phyloP scores from a whole-genome alignment of 2,888 invertebrate genomes.

The Ophraella communa region DNA sequence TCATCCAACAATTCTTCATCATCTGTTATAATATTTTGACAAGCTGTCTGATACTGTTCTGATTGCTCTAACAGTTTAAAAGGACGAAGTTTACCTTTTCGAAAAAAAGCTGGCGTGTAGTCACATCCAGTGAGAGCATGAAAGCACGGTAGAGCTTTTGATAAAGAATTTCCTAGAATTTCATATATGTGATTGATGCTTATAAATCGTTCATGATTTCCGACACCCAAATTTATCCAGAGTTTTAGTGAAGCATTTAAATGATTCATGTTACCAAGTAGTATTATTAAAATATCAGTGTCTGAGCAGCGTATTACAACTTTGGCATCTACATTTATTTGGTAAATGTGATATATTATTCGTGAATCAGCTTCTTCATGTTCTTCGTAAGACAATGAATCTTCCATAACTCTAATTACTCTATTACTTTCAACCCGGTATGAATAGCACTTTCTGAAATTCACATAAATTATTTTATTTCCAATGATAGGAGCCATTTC shows the following conservation, averaged over 20 bases:
- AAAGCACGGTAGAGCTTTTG: constrained; percentile 43
- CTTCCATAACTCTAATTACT: constrained; percentile 18
- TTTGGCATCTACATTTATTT: constrained; percentile 18
- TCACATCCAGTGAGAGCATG: constrained; percentile 50
- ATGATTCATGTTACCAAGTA: constrained; percentile 37
- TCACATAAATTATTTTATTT: constrained; percentile 28
- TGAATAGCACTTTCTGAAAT: constrained; percentile 33
- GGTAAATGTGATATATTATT: constrained; percentile 28
- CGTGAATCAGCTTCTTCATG: constrained; percentile 36
- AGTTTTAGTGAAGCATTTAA: constrained; percentile 11
- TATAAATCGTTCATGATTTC: constrained; percentile 39
- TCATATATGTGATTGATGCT: constrained; percentile 38
- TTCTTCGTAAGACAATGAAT: constrained; percentile 24
- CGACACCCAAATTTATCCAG: constrained; percentile 5
- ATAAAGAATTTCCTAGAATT: constrained; percentile 40
- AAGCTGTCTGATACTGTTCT: constrained; percentile 35
- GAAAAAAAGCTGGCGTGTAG: constrained; percentile 33
- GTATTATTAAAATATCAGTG: constrained; percentile 39
- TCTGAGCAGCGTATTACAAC: constrained; percentile 37
- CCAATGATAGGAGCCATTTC: constrained; percentile 25
- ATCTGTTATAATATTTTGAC: constrained; percentile 30
- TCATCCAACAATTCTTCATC: constrained; percentile 29
- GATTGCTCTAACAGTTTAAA: constrained; percentile 34
- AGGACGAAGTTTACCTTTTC: constrained; percentile 39
- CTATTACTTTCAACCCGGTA: constrained; percentile 40